Conservation (phyloP, 2,888 invertebrate genomes). For the Linhomoeus sp. region DNA sequence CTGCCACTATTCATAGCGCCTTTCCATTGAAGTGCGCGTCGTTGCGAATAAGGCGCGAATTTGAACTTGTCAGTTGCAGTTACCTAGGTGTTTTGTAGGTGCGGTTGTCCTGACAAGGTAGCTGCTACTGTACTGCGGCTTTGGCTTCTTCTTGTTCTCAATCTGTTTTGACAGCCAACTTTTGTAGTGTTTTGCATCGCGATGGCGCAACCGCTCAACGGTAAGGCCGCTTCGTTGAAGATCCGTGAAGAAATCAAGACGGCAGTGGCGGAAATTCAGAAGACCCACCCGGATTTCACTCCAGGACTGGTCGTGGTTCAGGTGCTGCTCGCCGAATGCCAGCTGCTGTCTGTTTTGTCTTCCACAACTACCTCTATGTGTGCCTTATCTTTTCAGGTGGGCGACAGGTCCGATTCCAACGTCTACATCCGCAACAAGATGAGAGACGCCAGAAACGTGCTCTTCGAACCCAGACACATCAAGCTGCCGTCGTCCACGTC, state of each 20-base stretch:
- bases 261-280: slow-evolving; percentile 34
- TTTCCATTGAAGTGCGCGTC: too few species aligned
- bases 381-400: slow-evolving; percentile 46
- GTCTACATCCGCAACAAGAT: slow-evolving; percentile 93
- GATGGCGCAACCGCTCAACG: slow-evolving; percentile 14
- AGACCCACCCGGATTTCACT: slow-evolving; percentile 40
- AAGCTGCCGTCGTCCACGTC: slow-evolving; percentile 57
- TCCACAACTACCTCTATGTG: neutral
- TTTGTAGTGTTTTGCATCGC: neutral
- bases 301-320: slow-evolving; percentile 62
- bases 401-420: slow-evolving; percentile 85
- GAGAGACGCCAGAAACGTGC: slow-evolving; percentile 70
- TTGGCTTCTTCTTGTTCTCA: too few species aligned
- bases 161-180: neutral
- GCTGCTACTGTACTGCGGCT: too few species aligned
- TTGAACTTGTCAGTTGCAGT: too few species aligned
- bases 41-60: too few species aligned
- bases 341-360: neutral
- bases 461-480: slow-evolving; percentile 59
- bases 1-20: too few species aligned
- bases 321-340: slow-evolving; percentile 19
- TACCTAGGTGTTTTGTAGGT: too few species aligned
- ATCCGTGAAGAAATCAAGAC: slow-evolving; percentile 45
- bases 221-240: slow-evolving; percentile 30
- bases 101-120: too few species aligned